Base-by-base conservation (phyloP, 92 coral and sea anemone genomes). In the Siderastrea radians region DNA sequence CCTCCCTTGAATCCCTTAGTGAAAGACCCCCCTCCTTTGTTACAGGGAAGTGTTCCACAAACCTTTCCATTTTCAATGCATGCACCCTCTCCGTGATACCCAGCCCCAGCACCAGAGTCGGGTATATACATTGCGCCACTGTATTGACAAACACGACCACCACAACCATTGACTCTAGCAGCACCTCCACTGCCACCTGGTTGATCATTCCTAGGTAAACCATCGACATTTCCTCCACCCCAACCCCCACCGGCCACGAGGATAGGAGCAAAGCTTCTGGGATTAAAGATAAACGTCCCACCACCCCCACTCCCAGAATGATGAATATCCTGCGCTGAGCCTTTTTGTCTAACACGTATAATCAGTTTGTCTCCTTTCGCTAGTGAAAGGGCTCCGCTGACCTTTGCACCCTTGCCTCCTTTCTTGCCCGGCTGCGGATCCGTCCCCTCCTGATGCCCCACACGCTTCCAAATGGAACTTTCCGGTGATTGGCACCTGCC, bases 231-330 rank as follows among this genome's bases (percentile, higher is more conserved):
- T 1, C 45, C 77, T 38, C 93, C 92, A 50, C 96, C 96, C 17
- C 96, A 93, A 55, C 96, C 96, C 68, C 96, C 96, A 49, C 92
- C 95, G 63, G 79, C 93, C 3, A 87, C 96, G 1, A 93, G 47
- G 26, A 63, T 54, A 49, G 46, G 83, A 11, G 1, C 51, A 13
- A 15, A 38, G 57, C 48, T 78, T 55, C 65, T n/a, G 7, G 63
- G 4, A 64, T 2, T 59, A n/a, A 73, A 75, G 8, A 90, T 78
- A 79, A 90, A 93, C 16, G 96, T 75, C 38, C 92, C 96, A 43
- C 96, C 96, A 52, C 96, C 96, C 3, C 96, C 96, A 82, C 93
- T 74, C 50, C 96, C 96, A 11, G 68, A 60, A 2, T 58, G 0
- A 0, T 0, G 0, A 3, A 0, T 0, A 45, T 60, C 19, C 44